Evolutionary conservation across 1,140 invertebrate species (phyloP).

Genomic region (Trissolcus basalis): DNA sequence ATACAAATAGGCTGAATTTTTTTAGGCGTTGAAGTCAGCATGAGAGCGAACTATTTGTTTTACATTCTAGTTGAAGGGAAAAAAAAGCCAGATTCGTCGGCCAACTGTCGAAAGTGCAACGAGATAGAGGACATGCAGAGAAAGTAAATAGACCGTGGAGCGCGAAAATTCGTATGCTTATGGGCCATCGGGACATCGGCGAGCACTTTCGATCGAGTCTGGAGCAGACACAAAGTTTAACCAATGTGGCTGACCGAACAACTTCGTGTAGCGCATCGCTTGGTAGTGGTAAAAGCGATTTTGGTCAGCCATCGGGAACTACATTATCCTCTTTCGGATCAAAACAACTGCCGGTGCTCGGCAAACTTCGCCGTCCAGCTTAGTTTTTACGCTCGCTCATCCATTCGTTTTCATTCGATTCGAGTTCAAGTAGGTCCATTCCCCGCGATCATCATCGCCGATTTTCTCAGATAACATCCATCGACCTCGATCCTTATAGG

Average conservation of each 20-base stretch:
- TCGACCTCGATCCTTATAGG: too few species aligned
- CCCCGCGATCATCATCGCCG: too few species aligned
- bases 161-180: slow-evolving; percentile 43
- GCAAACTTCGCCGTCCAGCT: slow-evolving; percentile 3
- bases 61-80: not conserved
- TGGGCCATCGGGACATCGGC: slow-evolving; percentile 48
- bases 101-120: too few species aligned
- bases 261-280: slow-evolving; percentile 36
- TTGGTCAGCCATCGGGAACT: slow-evolving; percentile 53
- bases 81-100: not conserved
- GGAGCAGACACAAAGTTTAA: slow-evolving; percentile 45
- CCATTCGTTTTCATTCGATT: slow-evolving; percentile 1
- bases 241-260: slow-evolving; percentile 51
- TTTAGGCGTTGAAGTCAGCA: too few species aligned
- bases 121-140: slow-evolving; percentile 20
- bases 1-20: too few species aligned
- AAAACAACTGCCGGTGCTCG: slow-evolving; percentile 23
- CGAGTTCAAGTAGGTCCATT: not conserved
- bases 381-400: not conserved
- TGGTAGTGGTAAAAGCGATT: slow-evolving; percentile 54
- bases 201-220: slow-evolving; percentile 46
- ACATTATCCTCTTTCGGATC: slow-evolving; percentile 38
- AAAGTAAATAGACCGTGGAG: slow-evolving; percentile 44
- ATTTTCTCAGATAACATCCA: too few species aligned
- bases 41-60: too few species aligned